Conservation (phyloP, 2,888 invertebrate genomes). For the Cataglyphis livida region DNA sequence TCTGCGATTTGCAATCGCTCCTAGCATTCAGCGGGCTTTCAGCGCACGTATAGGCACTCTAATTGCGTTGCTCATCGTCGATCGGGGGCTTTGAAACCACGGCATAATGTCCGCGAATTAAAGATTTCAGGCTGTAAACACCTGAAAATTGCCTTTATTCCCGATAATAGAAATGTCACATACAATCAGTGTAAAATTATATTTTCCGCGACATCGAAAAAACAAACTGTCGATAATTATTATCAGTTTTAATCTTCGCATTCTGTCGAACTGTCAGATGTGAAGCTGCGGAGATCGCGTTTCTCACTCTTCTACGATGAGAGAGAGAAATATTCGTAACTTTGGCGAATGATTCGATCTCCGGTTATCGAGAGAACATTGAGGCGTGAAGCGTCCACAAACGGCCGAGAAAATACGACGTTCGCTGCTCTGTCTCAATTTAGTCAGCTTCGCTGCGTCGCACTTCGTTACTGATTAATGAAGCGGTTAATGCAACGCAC, state of each 20-base stretch:
- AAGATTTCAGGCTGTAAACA: neutral
- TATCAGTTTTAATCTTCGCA: neutral
- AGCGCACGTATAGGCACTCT: slow-evolving; percentile 4
- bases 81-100: neutral
- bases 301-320: neutral
- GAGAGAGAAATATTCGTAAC: slow-evolving; percentile 14
- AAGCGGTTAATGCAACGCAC: slow-evolving; percentile 28
- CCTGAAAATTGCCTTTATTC: neutral
- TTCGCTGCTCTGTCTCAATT: slow-evolving; percentile 2
- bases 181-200: neutral
- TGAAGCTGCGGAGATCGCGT: neutral
- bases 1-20: slow-evolving; percentile 11
- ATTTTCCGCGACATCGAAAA: slow-evolving; percentile 9
- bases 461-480: slow-evolving; percentile 45
- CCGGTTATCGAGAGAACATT: slow-evolving; percentile 26
- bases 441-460: slow-evolving; percentile 15
- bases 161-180: neutral
- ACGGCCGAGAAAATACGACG: slow-evolving; percentile 34
- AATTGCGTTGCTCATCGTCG: slow-evolving; percentile 32
- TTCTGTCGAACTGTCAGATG: neutral
- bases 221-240: slow-evolving; percentile 20
- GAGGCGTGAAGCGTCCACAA: neutral
- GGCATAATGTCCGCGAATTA: slow-evolving; percentile 21
- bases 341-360: slow-evolving; percentile 24
- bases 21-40: neutral